Conservation (phyloP, 2,888 invertebrate species). For the Epirrita christyi region DNA sequence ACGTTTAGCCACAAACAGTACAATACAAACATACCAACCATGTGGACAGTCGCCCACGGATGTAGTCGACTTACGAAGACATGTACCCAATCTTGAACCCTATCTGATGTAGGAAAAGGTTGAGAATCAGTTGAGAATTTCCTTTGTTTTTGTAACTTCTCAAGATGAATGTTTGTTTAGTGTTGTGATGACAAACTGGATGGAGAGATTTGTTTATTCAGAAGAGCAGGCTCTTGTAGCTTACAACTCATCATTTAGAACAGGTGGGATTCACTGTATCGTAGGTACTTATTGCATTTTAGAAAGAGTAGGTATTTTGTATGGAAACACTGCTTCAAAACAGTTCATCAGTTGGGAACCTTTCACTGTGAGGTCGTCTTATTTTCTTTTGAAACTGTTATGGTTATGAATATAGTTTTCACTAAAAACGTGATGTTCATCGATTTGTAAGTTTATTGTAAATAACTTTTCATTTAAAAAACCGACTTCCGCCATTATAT, state of each 20-base stretch:
- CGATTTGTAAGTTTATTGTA: no score
- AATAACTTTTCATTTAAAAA: no score
- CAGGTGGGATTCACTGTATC: constrained; percentile 16
- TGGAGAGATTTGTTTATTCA: constrained; percentile 26
- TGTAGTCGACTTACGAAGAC: constrained; percentile 4
- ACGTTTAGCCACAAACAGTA: constrained; percentile 32
- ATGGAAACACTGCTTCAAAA: no score
- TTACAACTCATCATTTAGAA: constrained; percentile 19
- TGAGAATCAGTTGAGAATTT: not conserved
- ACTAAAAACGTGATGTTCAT: no score
- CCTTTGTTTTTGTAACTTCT: constrained; percentile 26
- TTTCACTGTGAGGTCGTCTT: no score
- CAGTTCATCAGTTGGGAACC: no score
- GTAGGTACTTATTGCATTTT: not conserved
- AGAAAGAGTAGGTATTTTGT: not conserved
- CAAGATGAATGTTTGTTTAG: constrained; percentile 29
- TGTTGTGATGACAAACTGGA: constrained; percentile 30
- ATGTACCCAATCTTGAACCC: not conserved
- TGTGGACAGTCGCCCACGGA: constrained; percentile 30
- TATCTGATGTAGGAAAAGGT: not conserved
- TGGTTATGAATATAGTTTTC: no score
- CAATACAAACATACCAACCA: constrained; percentile 19
- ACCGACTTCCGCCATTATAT: no score
- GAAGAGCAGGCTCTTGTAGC: constrained; percentile 17
- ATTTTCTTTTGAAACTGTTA: no score